Conservation (phyloP, 1,140 invertebrate genomes). For the Drosophila nikananu region DNA sequence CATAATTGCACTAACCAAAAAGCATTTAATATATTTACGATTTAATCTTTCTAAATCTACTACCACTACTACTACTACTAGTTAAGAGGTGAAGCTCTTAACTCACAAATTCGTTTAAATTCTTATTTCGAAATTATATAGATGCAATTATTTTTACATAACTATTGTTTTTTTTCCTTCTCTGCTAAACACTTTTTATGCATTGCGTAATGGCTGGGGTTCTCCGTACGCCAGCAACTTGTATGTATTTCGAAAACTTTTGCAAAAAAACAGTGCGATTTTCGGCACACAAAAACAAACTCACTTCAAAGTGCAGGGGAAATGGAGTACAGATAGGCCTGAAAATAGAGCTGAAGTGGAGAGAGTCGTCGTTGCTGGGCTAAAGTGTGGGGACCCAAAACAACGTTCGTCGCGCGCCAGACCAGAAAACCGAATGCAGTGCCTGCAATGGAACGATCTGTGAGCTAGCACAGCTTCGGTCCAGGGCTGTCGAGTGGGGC, state of each 20-base stretch:
- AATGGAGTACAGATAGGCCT: slow-evolving; percentile 47
- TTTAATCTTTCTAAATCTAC: neutral
- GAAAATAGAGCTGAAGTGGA: slow-evolving; percentile 65
- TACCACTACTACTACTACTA: neutral
- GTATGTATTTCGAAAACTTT: slow-evolving; percentile 41
- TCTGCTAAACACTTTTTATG: slow-evolving; percentile 45
- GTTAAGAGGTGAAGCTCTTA: too few relatives aligned
- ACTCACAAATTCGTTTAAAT: neutral
- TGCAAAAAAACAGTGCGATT: slow-evolving; percentile 9
- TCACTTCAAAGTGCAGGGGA: slow-evolving; percentile 66
- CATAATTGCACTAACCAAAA: neutral
- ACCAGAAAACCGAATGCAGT: slow-evolving; percentile 81
- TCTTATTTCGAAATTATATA: neutral
- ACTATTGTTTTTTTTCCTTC: slow-evolving; percentile 51
- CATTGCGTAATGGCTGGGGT: slow-evolving; percentile 64
- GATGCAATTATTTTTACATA: slow-evolving; percentile 64
- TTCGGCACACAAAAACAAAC: slow-evolving; percentile 19
- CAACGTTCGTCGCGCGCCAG: slow-evolving; percentile 77
- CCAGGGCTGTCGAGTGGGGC: slow-evolving; percentile 45
- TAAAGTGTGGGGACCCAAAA: slow-evolving; percentile 54
- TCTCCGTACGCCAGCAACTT: slow-evolving; percentile 5
- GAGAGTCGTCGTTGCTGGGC: slow-evolving; percentile 53
- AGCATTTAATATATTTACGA: neutral
- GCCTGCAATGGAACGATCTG: slow-evolving; percentile 38
- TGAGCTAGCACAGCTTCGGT: slow-evolving; percentile 17